Evolutionary conservation across 1,140 invertebrate species (phyloP), one percentile per base, ranked within the genome.

Genomic region (Drosophila ogumai): DNA sequence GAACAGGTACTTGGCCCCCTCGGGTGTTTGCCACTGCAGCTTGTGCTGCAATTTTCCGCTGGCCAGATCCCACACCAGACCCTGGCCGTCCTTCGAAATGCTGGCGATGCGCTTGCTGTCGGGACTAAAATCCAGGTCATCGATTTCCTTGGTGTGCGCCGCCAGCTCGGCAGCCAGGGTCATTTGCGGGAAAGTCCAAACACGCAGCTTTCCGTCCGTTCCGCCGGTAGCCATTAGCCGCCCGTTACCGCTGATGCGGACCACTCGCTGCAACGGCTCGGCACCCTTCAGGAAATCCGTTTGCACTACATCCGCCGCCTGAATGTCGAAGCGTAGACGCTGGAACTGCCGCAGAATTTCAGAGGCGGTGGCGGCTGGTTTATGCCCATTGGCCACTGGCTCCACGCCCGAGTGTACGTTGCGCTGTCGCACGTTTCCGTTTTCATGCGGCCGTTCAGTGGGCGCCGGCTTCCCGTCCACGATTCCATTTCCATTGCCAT

Each of bases 101-200:
- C 96, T 98, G 34, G 96, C 96, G 47, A 99, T 90, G 90, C 94
- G 94, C 75, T 95, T 95, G 60, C 96, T 95, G 90, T 95, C 94
- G 2, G 96, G 95, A 93, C 96, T 97, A 90, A 99, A 96, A 93
- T 98, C 97, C 41, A 99, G 91, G 92, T 99, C 98, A 92, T 99
- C 98, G 64, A 99, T 96, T 94, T 98, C 97, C 93, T 96, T 96
- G 34, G 93, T 94, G 82, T 98, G 97, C 32, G 94, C 95, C 56
- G 95, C 93, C 22, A 99, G 93, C 71, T 96, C 95, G 79, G 94
- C 94, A 19, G 95, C 75, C 82, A 95, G 94, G 44, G 95, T 94
- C 91, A 98, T 94, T 77, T 95, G 95, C 13, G 98, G 97, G 93
- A 97, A 98, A 79, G 95, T 95, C 98, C 98, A 99, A 5, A 99